Evolutionary conservation across 1,140 invertebrate genomes (phyloP).

Genomic region (Coelopa frigida): DNA sequence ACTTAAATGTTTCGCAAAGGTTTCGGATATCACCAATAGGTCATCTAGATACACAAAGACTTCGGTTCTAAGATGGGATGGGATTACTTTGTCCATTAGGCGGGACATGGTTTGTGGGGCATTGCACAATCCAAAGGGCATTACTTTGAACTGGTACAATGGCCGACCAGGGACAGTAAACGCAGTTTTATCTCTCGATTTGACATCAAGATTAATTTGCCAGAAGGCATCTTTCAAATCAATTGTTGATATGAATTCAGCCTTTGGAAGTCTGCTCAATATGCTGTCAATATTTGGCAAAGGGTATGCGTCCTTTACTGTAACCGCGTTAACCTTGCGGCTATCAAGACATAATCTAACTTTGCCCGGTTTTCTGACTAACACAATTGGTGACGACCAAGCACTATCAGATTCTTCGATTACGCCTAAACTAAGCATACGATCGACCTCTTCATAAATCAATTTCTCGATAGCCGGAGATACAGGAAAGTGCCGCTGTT

Average conservation of each 20-base stretch:
- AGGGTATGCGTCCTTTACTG: slow-evolving; percentile 11
- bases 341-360: slow-evolving; percentile 10
- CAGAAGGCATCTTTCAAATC: slow-evolving; percentile 9
- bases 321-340: slow-evolving; percentile 7
- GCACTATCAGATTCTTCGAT: slow-evolving; percentile 15
- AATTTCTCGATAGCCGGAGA: no score
- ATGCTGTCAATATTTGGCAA: slow-evolving; percentile 11
- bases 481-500: no score
- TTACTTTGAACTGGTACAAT: slow-evolving; percentile 7
- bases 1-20: slow-evolving; percentile 3
- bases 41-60: slow-evolving; percentile 14
- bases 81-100: slow-evolving; percentile 8
- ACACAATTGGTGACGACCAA: slow-evolving; percentile 14
- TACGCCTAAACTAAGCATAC: slow-evolving; percentile 13
- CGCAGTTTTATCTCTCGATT: slow-evolving; percentile 14
- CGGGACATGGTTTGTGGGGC: slow-evolving; percentile 1
- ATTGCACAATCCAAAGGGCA: slow-evolving; percentile 9
- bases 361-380: slow-evolving; percentile 9
- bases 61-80: slow-evolving; percentile 3
- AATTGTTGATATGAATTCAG: slow-evolving; percentile 8
- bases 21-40: slow-evolving; percentile 7
- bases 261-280: slow-evolving; percentile 11
- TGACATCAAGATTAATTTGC: slow-evolving; percentile 7
- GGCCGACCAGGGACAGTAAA: slow-evolving; percentile 5
- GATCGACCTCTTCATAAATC: slow-evolving; percentile 11